Evolutionary conservation across 2,113 vertebrate genomes (phyloP).

Genomic region (Stigmatopora nigra): DNA sequence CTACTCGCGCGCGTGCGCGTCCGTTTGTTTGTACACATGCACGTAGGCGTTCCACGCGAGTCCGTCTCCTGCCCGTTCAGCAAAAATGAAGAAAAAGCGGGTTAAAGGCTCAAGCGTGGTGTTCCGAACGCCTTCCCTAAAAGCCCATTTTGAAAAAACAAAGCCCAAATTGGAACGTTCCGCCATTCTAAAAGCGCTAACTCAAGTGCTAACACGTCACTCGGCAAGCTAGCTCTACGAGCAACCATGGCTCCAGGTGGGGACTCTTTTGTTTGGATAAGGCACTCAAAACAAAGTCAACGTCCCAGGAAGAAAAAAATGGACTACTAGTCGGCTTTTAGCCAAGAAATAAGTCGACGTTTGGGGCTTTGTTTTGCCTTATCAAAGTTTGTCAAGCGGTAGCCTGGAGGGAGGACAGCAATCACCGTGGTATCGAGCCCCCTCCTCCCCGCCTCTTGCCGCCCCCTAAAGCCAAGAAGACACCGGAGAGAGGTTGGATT

Average conservation of each 20-base stretch:
- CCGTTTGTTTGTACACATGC: not conserved
- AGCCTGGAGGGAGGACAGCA: constrained; percentile 48
- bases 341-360: constrained; percentile 9
- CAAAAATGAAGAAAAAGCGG: not conserved
- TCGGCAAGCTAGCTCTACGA: not conserved
- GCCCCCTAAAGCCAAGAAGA: constrained; percentile 59
- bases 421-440: constrained; percentile 32
- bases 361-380: constrained; percentile 15
- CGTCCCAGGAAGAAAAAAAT: not conserved
- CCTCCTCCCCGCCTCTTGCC: constrained; percentile 1
- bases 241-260: not conserved
- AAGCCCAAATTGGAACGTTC: not conserved
- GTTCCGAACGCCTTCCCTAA: too few species aligned
- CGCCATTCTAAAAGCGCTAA: not conserved
- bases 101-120: not conserved
- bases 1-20: not conserved
- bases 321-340: too few species aligned
- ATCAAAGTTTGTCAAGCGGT: constrained; percentile 54
- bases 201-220: not conserved
- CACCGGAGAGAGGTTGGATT: constrained; percentile 66
- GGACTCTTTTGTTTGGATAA: not conserved
- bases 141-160: not conserved
- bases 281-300: not conserved
- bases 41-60: not conserved
- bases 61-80: not conserved